A percentile compares a stretch with the other conserved stretches of the same genome.
Conservation (phyloP, 2,797 vertebrate species). For the Merluccius polli region DNA sequence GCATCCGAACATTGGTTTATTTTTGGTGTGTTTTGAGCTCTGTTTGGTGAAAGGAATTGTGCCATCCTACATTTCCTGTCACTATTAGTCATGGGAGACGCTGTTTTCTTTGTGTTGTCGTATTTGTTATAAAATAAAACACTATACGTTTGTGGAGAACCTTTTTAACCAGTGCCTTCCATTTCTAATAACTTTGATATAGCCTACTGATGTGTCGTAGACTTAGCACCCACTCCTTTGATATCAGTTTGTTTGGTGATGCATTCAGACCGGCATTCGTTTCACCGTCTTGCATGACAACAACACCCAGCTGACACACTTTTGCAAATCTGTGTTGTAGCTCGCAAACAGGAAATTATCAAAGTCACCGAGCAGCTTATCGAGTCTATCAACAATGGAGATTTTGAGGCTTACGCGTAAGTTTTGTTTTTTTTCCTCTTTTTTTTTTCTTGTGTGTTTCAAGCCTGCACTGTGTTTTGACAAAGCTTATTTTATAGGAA, state of each 20-base stretch:
- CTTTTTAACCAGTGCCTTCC: slow-evolving; percentile 48
- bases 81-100: slow-evolving; percentile 69
- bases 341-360: slow-evolving; percentile 78
- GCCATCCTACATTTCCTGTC: slow-evolving; percentile 53
- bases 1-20: slow-evolving; percentile 61
- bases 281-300: slow-evolving; percentile 10
- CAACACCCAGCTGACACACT: not conserved
- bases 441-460: not conserved
- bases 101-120: slow-evolving; percentile 20
- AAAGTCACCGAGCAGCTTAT: slow-evolving; percentile 91
- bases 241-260: slow-evolving; percentile 25
- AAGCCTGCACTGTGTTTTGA: not conserved
- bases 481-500: slow-evolving; percentile 68
- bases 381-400: slow-evolving; percentile 88
- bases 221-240: slow-evolving; percentile 51
- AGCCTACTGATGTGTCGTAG: slow-evolving; percentile 42
- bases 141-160: slow-evolving; percentile 8
- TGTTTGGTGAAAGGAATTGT: slow-evolving; percentile 51
- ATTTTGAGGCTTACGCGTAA: slow-evolving; percentile 94
- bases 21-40: slow-evolving; percentile 54
- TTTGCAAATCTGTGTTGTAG: slow-evolving; percentile 60
- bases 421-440: slow-evolving; percentile 48
- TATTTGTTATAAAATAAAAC: slow-evolving; percentile 20
- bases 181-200: slow-evolving; percentile 63
- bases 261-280: slow-evolving; percentile 12